Evolutionary conservation across 2,888 invertebrate genomes (phyloP), one percentile per base, ranked within the genome.

Genomic region (Dicycla oo): DNA sequence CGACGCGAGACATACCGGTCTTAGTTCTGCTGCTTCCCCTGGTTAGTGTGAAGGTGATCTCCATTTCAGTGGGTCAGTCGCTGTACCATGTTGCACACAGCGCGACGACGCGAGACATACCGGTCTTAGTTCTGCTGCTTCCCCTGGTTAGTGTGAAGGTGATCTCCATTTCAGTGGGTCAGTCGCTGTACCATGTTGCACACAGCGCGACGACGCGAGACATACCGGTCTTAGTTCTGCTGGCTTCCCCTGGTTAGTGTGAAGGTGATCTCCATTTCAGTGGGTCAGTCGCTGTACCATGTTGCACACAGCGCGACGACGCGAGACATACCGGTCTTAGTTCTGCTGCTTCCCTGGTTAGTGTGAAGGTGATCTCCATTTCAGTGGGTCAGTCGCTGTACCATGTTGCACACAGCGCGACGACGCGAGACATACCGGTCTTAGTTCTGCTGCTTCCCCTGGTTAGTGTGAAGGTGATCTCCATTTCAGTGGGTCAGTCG

Each of bases 81-180:
- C n/a, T n/a, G n/a, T n/a, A 47, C 23, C 13, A 56, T 18, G 20
- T 47, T 20, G 40, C 23, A 47, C 1, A 6, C 5, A 73, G 43
- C 7, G 26, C 18, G 13, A 40, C 1, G 8, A 18, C 2, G 2
- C 8, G 0, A 23, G 3, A 30, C 7, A 40, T n/a, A 13, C 8
- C 10, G 4, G 2, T 6, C 2, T 20, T 34, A 26, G 43, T 10
- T 63, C 49, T 77, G 26, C 69, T 75, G 47, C 10, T 3, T 65
- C 38, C 18, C 0, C 47, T 47, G 30, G 20, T 40, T 18, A 26
- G 51, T 75, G 30, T 23, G 54, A 51, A 66, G 45, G 45, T 76
- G 71, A 76, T 81, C 63, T 81, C 58, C 54, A 69, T 80, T 71
- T 66, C 78, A 72, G 54, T 65, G 49, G 73, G 66, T 78, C 67